Percentiles rank a stretch among this genome's conserved stretches.
Evolutionary conservation across 2,113 vertebrate genomes (phyloP).

Genomic region (Falco punctatus): DNA sequence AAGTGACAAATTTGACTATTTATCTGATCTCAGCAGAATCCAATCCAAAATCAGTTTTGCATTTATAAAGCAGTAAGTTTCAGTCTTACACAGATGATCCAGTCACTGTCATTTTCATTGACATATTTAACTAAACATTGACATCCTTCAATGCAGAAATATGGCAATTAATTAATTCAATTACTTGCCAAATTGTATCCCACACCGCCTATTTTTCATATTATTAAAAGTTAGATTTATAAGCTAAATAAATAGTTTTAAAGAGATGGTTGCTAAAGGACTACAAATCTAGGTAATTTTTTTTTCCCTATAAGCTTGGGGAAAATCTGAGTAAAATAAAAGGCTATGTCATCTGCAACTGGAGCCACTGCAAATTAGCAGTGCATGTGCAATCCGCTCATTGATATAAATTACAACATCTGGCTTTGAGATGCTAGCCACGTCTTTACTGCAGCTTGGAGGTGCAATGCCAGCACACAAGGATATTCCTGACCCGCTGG

Average conservation of each 20-base stretch:
- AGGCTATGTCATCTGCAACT: background rate
- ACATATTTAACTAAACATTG: background rate
- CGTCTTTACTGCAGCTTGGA: background rate
- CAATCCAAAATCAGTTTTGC: background rate
- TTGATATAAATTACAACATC: background rate
- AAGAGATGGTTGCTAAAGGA: background rate
- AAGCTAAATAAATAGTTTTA: background rate
- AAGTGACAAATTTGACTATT: background rate
- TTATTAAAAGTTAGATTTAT: background rate
- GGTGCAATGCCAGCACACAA: background rate
- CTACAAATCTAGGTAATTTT: background rate
- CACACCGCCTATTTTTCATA: background rate
- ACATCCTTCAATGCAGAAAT: background rate
- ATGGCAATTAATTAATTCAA: background rate
- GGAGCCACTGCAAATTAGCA: background rate
- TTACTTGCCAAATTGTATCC: background rate
- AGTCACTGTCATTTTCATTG: background rate
- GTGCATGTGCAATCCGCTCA: background rate
- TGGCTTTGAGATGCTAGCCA: background rate
- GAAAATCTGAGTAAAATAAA: background rate
- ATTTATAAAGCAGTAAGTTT: background rate
- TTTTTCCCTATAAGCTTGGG: background rate
- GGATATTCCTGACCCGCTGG: fast-evolving
- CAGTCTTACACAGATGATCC: background rate
- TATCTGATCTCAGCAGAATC: background rate